These are phyloP conservation scores for Puntigrus tetrazona DNA, from an alignment of 2,113 vertebrate species.

Conservation along the genomic window DNA sequence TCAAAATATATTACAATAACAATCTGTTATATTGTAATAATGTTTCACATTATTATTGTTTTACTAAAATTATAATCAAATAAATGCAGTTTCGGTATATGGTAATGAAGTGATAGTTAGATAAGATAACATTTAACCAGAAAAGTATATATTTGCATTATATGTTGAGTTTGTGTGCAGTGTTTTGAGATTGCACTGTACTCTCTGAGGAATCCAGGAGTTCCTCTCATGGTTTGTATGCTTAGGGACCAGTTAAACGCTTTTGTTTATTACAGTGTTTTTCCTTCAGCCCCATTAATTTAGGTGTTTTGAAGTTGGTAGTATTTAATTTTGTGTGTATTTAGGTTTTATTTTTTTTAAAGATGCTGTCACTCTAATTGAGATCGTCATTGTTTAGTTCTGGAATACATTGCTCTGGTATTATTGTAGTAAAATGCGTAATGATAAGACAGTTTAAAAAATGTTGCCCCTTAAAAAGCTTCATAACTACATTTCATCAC, in stretches of 20 bases:
- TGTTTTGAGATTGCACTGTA: background rate
- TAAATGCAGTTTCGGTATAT: background rate
- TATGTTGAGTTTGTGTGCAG: background rate
- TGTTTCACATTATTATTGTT: background rate
- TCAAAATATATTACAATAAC: too few relatives aligned
- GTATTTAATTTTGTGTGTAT: too few relatives aligned
- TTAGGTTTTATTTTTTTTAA: background rate
- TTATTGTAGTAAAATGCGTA: background rate
- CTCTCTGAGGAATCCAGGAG: background rate
- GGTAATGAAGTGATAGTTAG: background rate
- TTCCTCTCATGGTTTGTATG: background rate
- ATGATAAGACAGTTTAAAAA: background rate
- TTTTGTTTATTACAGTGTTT: background rate
- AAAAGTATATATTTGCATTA: background rate
- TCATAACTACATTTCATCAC: background rate
- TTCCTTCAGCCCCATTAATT: background rate
- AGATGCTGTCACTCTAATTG: background rate
- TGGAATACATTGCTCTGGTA: background rate
- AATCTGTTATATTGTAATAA: background rate
- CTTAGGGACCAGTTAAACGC: background rate
- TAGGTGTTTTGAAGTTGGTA: background rate
- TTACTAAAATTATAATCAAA: background rate
- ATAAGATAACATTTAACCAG: background rate
- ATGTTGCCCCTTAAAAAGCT: background rate
- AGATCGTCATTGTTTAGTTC: background rate